Conservation (phyloP, 2,888 invertebrate species). For the Patella depressa region DNA sequence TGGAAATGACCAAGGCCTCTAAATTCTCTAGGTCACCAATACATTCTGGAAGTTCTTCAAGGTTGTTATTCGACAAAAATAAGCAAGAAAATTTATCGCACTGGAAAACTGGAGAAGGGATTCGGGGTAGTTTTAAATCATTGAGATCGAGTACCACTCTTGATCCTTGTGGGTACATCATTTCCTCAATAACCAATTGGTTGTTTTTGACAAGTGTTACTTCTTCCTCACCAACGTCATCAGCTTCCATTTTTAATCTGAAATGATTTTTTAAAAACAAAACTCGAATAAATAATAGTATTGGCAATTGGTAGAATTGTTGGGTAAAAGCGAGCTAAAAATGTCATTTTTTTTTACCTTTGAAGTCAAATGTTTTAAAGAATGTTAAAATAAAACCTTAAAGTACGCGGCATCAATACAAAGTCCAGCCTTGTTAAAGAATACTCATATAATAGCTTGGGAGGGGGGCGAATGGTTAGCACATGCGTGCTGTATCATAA, state of each 20-base stretch:
- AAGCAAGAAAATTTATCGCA: slow-evolving; percentile 51
- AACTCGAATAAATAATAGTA: too few relatives aligned
- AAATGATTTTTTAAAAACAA: too few relatives aligned
- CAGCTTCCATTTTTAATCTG: background rate
- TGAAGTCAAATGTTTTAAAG: too few relatives aligned
- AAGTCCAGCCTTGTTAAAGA: too few relatives aligned
- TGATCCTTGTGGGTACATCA: slow-evolving; percentile 46
- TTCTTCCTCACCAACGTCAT: slow-evolving; percentile 15
- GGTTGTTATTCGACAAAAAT: slow-evolving; percentile 55
- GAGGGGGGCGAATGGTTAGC: too few relatives aligned
- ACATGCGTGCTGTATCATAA: too few relatives aligned
- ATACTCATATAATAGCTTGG: too few relatives aligned
- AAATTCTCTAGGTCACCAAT: slow-evolving; percentile 50
- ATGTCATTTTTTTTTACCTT: too few relatives aligned
- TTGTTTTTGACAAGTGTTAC: slow-evolving; percentile 35
- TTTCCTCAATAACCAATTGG: slow-evolving; percentile 42
- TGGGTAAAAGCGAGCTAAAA: too few relatives aligned
- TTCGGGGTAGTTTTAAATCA: slow-evolving; percentile 37
- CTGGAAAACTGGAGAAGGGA: slow-evolving; percentile 50
- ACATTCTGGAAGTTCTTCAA: slow-evolving; percentile 57
- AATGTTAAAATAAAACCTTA: too few relatives aligned
- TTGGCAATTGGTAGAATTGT: too few relatives aligned
- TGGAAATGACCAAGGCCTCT: slow-evolving; percentile 52
- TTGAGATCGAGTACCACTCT: slow-evolving; percentile 50
- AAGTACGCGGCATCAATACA: too few relatives aligned